Evolutionary conservation across 1,140 invertebrate species (phyloP), one percentile per base, ranked within the genome.

Genomic region (Brevipalpus yothersi): DNA sequence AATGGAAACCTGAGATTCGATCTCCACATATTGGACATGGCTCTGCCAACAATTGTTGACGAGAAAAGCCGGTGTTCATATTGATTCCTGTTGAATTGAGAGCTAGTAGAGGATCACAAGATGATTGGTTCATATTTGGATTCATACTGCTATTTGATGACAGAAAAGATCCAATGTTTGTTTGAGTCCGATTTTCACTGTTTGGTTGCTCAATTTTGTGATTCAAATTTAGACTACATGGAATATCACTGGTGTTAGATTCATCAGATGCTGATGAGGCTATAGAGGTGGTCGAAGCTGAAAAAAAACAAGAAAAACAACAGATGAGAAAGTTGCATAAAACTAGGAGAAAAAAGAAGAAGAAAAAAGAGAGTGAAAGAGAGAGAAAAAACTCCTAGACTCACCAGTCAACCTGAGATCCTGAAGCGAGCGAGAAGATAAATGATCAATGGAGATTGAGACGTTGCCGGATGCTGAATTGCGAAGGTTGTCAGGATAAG

Each of bases 1-100:
- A 92, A 71, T 92, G 88, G 70, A 91, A 91, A 15, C 88, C 88
- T 63, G 85, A 89, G 65, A 92, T 91, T 70, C 90, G 87, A 70
- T 93, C 89, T 0, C 87, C 87, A 68, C 89, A 94, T 58, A 94
- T 89, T 13, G 88, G 88, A 73, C 89, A 94, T 0, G 87, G 87
- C 65, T 86, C 90, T 45, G 62, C 64, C 3, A 66, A 56, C 13
- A 67, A 58, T 41, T 67, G 65, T 56, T 66, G 65, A 8, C 65
- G 53, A 47, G 61, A 63, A 41, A 66, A 62, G 10, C 65, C 64
- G n/a, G 63, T 58, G 12, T 53, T 62, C 17, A 58, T 17, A 17
- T 9, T 13, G 21, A 47, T 39, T 12, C 15, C 23, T n/a, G 23
- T 15, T 11, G n/a, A 47, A 51, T 17, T 21, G 41, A 17, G 7